Percentiles rank a stretch among this genome's conserved stretches.
Evolutionary conservation across 2,113 vertebrate species (phyloP).

Genomic region (Myotis yumanensis): DNA sequence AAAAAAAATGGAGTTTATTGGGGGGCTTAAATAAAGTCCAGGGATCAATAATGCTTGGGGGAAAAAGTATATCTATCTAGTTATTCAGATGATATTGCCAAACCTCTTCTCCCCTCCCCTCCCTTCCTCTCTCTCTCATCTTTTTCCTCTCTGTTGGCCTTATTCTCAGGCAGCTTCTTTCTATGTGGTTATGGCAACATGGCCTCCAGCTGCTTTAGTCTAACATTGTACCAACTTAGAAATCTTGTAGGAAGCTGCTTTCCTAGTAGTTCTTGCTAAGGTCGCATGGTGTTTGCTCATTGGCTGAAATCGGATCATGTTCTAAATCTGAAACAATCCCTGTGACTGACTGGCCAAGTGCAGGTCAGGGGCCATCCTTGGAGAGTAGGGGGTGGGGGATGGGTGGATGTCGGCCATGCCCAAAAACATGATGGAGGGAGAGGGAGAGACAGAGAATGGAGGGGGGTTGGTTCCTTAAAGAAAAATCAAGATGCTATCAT

Average conservation of each 20-base stretch:
- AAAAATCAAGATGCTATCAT: neutral
- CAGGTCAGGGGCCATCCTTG: neutral
- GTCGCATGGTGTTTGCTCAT: neutral
- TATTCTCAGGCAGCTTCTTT: neutral
- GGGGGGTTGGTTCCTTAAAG: neutral
- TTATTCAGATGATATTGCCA: neutral
- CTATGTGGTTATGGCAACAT: neutral
- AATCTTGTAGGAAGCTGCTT: neutral
- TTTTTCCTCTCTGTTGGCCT: neutral
- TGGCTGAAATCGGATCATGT: neutral
- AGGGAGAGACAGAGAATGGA: neutral
- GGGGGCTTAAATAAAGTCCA: neutral
- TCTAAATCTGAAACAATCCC: slow-evolving; percentile 13
- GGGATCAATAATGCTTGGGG: neutral
- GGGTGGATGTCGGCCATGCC: neutral
- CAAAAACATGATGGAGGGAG: neutral
- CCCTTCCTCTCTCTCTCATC: neutral
- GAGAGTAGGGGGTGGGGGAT: neutral
- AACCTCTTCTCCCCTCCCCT: neutral
- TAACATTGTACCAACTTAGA: neutral
- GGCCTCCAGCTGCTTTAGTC: neutral
- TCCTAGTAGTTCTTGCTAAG: neutral
- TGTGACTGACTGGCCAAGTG: neutral
- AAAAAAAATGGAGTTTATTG: neutral
- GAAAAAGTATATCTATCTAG: neutral